Evolutionary conservation across 2,888 invertebrate genomes (phyloP), one percentile per base, ranked within the genome.

Genomic region (Dryobotodes eremita): DNA sequence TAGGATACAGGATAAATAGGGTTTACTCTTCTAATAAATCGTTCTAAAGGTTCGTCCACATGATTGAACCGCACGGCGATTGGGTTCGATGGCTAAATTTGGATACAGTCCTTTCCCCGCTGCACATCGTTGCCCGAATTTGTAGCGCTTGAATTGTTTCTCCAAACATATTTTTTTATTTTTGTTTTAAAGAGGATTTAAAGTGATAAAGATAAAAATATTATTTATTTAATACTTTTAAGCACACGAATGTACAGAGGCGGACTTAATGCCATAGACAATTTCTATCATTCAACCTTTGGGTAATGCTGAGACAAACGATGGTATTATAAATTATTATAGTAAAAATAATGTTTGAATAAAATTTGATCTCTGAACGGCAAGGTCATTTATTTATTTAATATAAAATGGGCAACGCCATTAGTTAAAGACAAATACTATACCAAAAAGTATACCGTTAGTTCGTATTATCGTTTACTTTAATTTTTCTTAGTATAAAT

Each of bases 21-120:
- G 7, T 5, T 42, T 42, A 42, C 42, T 42, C 6, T 42, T 42
- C 42, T 42, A 42, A 8, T 8, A 10, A 10, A 46, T 70, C 31
- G 70, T 42, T 71, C 11, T 78, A 71, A 78, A 46, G 83, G 79
- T 71, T 62, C 59, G 42, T 73, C 62, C 81, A 65, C 75, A 76
- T 76, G 85, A 80, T 73, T 76, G 70, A 85, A 66, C 70, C 53
- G 53, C 20, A 57, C 26, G 61, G 61, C 68, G 70, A 71, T 80
- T 76, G 69, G 72, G 72, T 76, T 48, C 64, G 59, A 46, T 42
- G n/a, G 57, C 71, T 83, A 75, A 72, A 62, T 85, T 71, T 66
- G 57, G 71, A 75, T 23, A 26, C 42, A 36, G 73, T 79, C 70
- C 65, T 66, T 66, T 73, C 53, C 61, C 65, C 15, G 26, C 36